Evolutionary conservation across 1,140 invertebrate species (phyloP).

Genomic region (Ridgeia piscesae): DNA sequence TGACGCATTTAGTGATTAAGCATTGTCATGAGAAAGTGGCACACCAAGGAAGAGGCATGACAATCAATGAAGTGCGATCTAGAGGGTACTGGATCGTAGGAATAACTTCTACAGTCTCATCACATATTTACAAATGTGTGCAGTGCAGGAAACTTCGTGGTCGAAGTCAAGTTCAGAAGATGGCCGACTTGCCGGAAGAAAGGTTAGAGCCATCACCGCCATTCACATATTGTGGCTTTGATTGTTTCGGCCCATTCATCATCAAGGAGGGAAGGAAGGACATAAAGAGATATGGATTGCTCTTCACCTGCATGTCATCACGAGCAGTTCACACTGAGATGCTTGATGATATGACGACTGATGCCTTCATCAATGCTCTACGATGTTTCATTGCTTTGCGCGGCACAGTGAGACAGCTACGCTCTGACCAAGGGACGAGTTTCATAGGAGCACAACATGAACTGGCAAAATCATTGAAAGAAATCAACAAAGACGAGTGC

Average conservation of each 20-base stretch:
- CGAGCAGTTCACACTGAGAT: conserved; percentile 34
- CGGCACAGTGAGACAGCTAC: conserved; percentile 27
- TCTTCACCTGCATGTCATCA: conserved; percentile 34
- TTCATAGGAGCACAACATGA: conserved; percentile 33
- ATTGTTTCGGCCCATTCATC: conserved; percentile 35
- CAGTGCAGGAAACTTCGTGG: conserved; percentile 29
- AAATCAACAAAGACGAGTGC: conserved; percentile 9
- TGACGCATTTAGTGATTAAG: conserved; percentile 28
- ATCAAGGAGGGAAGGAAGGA: conserved; percentile 34
- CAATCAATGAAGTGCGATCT: conserved; percentile 27
- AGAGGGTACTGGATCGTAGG: conserved; percentile 36
- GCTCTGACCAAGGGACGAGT: conserved; percentile 38
- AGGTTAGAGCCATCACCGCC: conserved; percentile 30
- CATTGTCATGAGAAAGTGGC: conserved; percentile 31
- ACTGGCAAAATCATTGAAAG: conserved; percentile 9
- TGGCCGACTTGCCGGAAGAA: conserved; percentile 36
- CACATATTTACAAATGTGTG: conserved; percentile 34
- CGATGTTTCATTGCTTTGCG: conserved; percentile 30
- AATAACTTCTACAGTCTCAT: conserved; percentile 26
- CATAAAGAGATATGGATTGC: conserved; percentile 31
- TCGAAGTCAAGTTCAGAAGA: conserved; percentile 29
- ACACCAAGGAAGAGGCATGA: conserved; percentile 34
- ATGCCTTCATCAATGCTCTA: conserved; percentile 38
- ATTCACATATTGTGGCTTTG: conserved; percentile 34
- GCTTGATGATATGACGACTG: conserved; percentile 33